Percentiles rank a stretch among this genome's conserved stretches.
phyloP scores from a whole-genome alignment of 2,113 vertebrate species.

The Bufo gargarizans region DNA sequence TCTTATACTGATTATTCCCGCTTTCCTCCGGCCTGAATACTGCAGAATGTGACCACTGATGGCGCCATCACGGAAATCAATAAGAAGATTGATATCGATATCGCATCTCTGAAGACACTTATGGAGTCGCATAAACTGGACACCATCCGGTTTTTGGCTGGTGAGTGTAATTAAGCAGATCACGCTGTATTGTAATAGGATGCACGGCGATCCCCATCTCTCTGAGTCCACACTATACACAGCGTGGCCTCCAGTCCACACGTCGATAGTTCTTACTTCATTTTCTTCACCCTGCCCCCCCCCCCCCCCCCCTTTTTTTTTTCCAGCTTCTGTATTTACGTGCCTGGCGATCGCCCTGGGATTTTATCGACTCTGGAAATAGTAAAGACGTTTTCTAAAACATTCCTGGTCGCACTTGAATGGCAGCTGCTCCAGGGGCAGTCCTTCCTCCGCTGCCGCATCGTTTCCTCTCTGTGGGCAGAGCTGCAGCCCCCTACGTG shows the following conservation, averaged over 20 bases:
- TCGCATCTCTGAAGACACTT: slow-evolving; percentile 91
- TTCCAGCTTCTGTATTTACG: slow-evolving; percentile 86
- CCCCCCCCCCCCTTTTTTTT: not conserved
- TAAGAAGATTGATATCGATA: slow-evolving; percentile 93
- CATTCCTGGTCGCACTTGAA: not conserved
- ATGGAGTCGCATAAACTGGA: slow-evolving; percentile 95
- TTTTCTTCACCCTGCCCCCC: not conserved
- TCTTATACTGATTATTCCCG: not conserved
- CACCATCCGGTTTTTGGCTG: slow-evolving; percentile 87
- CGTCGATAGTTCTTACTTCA: too few relatives aligned
- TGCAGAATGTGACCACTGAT: slow-evolving; percentile 85
- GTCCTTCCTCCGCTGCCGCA: not conserved
- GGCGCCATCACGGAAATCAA: slow-evolving; percentile 86
- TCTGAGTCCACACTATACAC: too few relatives aligned
- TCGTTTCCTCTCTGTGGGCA: not conserved
- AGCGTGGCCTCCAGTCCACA: too few relatives aligned
- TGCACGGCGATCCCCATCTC: too few relatives aligned
- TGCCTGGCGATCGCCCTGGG: slow-evolving; percentile 89
- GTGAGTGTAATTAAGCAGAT: slow-evolving; percentile 66
- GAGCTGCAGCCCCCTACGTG: not conserved
- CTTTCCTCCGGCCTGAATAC: slow-evolving; percentile 9
- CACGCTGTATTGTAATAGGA: too few relatives aligned
- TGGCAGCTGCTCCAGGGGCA: not conserved
- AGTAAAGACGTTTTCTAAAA: slow-evolving; percentile 51
- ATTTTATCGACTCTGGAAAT: slow-evolving; percentile 90